Evolutionary conservation across 2,113 vertebrate species (phyloP), one percentile per base, ranked within the genome.

Genomic region (Oryzias curvinotus): DNA sequence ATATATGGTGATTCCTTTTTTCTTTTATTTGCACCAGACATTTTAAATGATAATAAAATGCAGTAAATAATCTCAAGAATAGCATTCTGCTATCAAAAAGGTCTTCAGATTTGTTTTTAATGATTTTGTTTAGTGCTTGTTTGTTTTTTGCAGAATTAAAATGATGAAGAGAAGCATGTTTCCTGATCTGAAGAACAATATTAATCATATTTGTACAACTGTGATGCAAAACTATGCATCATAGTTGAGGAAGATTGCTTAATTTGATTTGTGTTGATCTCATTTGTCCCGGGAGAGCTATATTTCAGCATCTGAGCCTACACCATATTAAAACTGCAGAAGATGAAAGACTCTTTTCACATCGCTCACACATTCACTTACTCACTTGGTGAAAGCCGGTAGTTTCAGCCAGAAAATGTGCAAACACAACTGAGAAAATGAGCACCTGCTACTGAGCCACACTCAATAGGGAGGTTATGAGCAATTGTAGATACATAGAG

Each of bases 401-500:
- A 41, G 70, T 75, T 78, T 72, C 58, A 71, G 75, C 61, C 68
- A 63, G 65, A 62, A 72, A 73, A 83, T 44, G 76, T 82, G 77
- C 46, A 50, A 82, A 65, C 47, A 73, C 52, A 82, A 84, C 82
- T 81, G 78, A 76, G 77, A 81, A 83, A 81, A 81, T 45, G 36
- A 84, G 62, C 73, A 75, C 57, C 44, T 5, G 14, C 52, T 68
- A 54, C 73, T 52, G 52, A 78, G 60, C 57, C 62, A 50, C 62
- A 21, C 19, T 57, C 7, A 59, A 51, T 66, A 57, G 57, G 52
- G 62, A 64, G 53, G 46, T 48, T 62, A 60, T 75, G 52, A 69
- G 60, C 62, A 49, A 64, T n/a, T 66, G 62, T 17, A 50, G 50
- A 66, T 49, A 51, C 49, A 66, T 46, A 21, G 56, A 54, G 15